Percentiles rank a stretch among this genome's conserved stretches.
Conservation (phyloP, 1,140 invertebrate genomes). For the Melitaea cinxia region DNA sequence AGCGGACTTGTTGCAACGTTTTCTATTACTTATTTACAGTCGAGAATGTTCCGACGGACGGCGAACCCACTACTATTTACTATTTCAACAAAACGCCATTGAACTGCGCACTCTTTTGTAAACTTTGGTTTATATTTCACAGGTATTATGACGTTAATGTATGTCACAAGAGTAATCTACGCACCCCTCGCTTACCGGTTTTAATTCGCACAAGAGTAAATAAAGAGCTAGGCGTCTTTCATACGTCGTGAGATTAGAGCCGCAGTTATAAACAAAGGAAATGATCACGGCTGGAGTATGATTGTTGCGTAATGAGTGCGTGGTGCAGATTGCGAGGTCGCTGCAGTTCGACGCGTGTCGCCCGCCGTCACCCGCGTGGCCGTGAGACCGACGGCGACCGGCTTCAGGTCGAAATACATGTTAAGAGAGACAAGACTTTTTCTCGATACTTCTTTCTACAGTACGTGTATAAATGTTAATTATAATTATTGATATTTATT, state of each 20-base stretch:
- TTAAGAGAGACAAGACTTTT: too few relatives aligned
- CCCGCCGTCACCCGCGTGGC: not conserved
- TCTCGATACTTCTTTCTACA: too few relatives aligned
- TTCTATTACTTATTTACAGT: conserved; percentile 9
- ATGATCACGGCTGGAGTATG: not conserved
- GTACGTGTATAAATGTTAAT: too few relatives aligned
- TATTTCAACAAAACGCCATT: not conserved
- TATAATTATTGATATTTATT: too few relatives aligned
- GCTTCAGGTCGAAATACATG: too few relatives aligned
- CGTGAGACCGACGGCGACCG: not conserved
- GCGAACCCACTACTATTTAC: not conserved
- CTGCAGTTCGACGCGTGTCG: not conserved
- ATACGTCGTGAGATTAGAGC: not conserved
- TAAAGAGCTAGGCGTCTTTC: not conserved
- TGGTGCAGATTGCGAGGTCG: not conserved
- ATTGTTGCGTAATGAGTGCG: conserved; percentile 17
- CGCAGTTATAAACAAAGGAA: not conserved
- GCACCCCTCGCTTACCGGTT: too few relatives aligned
- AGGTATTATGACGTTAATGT: too few relatives aligned
- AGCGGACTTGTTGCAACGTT: conserved; percentile 11
- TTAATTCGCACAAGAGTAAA: too few relatives aligned
- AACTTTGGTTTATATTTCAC: too few relatives aligned
- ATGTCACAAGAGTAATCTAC: too few relatives aligned
- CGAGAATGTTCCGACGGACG: not conserved
- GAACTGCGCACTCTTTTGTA: not conserved